Base-by-base conservation (phyloP, 2,113 vertebrate genomes). In the Theristicus caerulescens region DNA sequence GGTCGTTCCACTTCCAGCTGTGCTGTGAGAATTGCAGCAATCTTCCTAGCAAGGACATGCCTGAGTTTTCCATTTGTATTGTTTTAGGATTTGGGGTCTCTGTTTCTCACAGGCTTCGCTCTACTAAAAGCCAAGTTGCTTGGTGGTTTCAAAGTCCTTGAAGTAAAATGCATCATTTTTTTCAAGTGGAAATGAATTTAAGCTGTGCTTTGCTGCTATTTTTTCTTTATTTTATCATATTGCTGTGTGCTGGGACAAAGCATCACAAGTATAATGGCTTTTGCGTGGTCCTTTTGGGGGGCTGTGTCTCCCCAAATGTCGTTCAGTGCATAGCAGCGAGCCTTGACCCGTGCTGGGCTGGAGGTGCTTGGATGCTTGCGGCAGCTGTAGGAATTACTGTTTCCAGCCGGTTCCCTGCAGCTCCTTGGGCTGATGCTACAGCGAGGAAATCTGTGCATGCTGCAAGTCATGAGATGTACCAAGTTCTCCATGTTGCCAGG, bases 401-500 rank as follows among this genome's bases (percentile, higher is more conserved):
- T 87, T 79, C 79, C 82, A 89, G 65, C 52, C 38, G 11, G 76
- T 91, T 93, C 76, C 91, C 94, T 78, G 34, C 47, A 51, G 90
- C 38, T 84, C 54, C 47, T 40, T 20, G 24, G 72, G 71, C 42
- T 80, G 79, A 47, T 82, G 82, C 72, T 77, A 2, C 4, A n/a
- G 67, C 26, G 72, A 90, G 91, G 34, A 96, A 94, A 47, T 72
- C 21, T 69, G 69, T 58, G 61, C 79, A 61, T 8, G 16, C 61
- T 78, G 78, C 91, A 77, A 81, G 66, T 79, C 91, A 74, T 76
- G 76, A 97, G 94, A 86, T 88, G 65, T 84, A 58, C 93, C 78
- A 92, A 76, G 66, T 86, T 89, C 91, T 94, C n/a, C 86, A 29
- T 46, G 95, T 97, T 97, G 76, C 95, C 80, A 93, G 61, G 86